phyloP scores from a whole-genome alignment of 2,113 vertebrate species.

The Pelodiscus sinensis region DNA sequence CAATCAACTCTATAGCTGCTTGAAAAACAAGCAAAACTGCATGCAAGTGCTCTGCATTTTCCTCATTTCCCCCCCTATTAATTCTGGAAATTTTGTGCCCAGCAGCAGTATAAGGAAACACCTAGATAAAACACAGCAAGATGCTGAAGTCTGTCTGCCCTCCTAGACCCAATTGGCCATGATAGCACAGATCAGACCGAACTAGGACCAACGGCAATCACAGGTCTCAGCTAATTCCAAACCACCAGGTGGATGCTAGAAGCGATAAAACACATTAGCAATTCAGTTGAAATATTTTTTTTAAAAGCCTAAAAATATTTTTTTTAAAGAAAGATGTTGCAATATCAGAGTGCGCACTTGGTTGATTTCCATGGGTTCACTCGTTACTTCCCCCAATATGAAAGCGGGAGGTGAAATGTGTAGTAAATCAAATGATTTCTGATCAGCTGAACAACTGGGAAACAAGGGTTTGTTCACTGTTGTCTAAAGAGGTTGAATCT shows the following conservation, averaged over 20 bases:
- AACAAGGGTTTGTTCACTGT: not conserved
- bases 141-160: no score
- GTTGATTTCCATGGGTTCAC: not conserved
- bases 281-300: not conserved
- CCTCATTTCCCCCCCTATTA: not conserved
- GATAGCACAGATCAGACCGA: not conserved
- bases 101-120: not conserved
- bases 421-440: not conserved
- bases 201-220: not conserved
- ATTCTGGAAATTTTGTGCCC: not conserved
- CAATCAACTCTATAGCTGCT: not conserved
- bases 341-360: not conserved
- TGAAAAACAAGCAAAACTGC: not conserved
- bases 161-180: not conserved
- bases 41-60: not conserved
- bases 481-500: not conserved
- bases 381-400: not conserved
- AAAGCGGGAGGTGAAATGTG: not conserved
- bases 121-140: not conserved
- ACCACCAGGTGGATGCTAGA: not conserved
- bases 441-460: not conserved
- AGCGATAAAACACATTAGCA: not conserved
- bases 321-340: not conserved
- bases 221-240: not conserved
- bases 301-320: not conserved